Base-by-base conservation (phyloP, 2,797 vertebrate species). In the Anguilla megastoma region DNA sequence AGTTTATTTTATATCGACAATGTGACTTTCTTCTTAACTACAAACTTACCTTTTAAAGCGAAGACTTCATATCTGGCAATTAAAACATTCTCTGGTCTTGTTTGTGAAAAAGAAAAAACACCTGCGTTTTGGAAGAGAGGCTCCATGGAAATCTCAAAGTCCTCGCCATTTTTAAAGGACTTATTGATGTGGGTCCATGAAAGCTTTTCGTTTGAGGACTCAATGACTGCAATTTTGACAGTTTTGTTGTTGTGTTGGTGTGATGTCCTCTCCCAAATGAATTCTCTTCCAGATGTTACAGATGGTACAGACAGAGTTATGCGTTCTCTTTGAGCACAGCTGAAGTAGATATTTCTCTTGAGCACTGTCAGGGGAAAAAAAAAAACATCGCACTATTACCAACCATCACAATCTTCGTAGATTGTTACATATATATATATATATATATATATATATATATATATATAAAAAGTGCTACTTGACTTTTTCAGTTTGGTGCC, bases 181-280 rank as follows among this genome's bases (percentile, higher is more conserved):
- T 10, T 7, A 52, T 33, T 0, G 18, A 30, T 10, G 21, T 0
- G 48, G n/a, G 16, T 33, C 36, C 21, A 63, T 6, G 0, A 74
- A 18, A 30, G n/a, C 21, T 0, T 66, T 12, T 24, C 8, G 9
- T 24, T 56, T 30, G 18, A 24, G 63, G 18, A 16, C 48, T 16
- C 71, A 66, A 86, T 88, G 16, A 3, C 66, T 85, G 76, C 86
- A 71, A 88, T 56, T 86, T 27, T 36, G n/a, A 50, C 10, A n/a
- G 83, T 30, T 48, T 66, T 85, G 56, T 80, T 41, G 52, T 7
- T 58, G 41, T 84, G 27, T 54, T 86, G 50, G 86, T 89, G 89
- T 33, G 89, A 76, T 24, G 86, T 88, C 89, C 87, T 84, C 45
- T 69, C 12, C 89, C 89, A 89, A 3, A 41, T 54, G 79, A 88